A percentile compares a stretch with the other conserved stretches of the same genome.
Evolutionary conservation across 2,888 invertebrate genomes (phyloP).

Genomic region (Rhagophthalmus giganteus): DNA sequence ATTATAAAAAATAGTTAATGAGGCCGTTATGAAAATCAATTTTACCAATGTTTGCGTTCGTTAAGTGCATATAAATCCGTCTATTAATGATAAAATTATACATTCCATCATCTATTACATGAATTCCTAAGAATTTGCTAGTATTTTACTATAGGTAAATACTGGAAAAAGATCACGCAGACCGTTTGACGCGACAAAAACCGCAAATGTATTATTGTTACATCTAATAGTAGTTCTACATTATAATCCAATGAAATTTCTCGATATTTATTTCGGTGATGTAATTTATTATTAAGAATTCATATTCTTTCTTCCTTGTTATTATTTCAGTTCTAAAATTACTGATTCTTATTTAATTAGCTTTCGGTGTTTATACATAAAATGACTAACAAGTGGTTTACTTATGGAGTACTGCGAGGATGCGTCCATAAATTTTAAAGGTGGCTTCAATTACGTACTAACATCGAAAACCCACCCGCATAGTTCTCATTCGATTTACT

Average conservation of each 20-base stretch:
- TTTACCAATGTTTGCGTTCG: too few species aligned
- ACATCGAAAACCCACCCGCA: conserved; percentile 12
- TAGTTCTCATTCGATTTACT: conserved; percentile 10
- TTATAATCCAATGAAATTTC: conserved; percentile 13
- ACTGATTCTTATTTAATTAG: background rate
- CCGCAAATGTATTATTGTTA: conserved; percentile 19
- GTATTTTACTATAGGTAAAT: too few species aligned
- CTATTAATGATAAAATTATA: background rate
- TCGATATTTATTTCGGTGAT: conserved; percentile 28
- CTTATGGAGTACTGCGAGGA: background rate
- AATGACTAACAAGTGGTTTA: background rate
- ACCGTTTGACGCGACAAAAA: conserved; percentile 27
- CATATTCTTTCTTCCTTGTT: background rate
- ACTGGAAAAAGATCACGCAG: conserved; percentile 17
- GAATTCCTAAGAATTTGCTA: conserved; percentile 17
- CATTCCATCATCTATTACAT: conserved; percentile 1
- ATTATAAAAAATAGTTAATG: too few species aligned
- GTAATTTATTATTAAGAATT: conserved; percentile 20
- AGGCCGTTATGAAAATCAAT: too few species aligned
- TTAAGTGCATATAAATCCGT: background rate
- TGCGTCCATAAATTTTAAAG: background rate
- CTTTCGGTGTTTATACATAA: background rate
- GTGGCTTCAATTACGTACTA: background rate
- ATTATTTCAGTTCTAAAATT: conserved; percentile 2
- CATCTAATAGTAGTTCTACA: conserved; percentile 21